Evolutionary conservation across 2,113 vertebrate genomes (phyloP).

Genomic region (Ascaphus truei): DNA sequence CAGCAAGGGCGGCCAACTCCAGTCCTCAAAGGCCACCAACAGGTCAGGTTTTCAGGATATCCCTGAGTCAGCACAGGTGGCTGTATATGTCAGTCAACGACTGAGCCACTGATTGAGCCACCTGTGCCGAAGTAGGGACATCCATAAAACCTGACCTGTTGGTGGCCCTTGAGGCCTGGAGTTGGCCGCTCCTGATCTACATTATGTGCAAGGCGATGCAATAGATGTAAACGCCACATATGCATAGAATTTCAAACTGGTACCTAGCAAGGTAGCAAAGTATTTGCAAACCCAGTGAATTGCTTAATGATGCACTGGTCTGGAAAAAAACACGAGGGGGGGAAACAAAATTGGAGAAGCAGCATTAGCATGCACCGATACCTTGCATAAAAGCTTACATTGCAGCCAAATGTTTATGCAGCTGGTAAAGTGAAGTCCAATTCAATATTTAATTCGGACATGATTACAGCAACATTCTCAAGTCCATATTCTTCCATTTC

Average conservation of each 20-base stretch:
- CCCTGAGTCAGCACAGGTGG: too few species aligned
- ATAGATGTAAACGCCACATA: constrained; percentile 3
- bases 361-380: constrained; percentile 9
- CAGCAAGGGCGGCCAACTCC: too few species aligned
- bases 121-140: too few species aligned
- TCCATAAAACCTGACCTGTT: too few species aligned
- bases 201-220: background rate
- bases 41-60: too few species aligned
- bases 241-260: constrained; percentile 10
- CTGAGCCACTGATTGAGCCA: too few species aligned
- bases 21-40: too few species aligned
- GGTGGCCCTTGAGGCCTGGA: too few species aligned
- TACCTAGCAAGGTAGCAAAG: background rate
- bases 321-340: background rate
- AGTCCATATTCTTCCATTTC: background rate
- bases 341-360: background rate
- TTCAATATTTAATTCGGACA: constrained; percentile 25
- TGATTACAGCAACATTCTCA: constrained; percentile 16
- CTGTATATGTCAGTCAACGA: too few species aligned
- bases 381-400: constrained; percentile 8
- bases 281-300: constrained; percentile 15
- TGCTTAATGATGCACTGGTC: constrained; percentile 10
- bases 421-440: constrained; percentile 20
- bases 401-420: constrained; percentile 10
- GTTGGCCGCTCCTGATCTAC: too few species aligned